Conservation (phyloP, 1,140 invertebrate genomes). For the Drosophila obscura region DNA sequence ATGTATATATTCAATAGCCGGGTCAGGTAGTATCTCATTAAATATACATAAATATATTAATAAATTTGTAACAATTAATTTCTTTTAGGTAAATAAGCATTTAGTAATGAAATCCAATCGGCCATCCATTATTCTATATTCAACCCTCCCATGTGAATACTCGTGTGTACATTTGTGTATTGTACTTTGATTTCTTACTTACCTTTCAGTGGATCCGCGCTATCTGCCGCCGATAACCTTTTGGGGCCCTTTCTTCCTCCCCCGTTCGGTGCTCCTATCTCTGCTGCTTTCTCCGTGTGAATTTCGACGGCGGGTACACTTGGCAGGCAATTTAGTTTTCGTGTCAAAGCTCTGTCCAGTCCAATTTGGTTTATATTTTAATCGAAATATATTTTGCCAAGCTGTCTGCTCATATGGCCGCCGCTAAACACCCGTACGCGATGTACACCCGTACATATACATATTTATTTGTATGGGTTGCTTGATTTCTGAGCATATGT, state of each 20-base stretch:
- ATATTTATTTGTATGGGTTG: constrained; percentile 18
- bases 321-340: constrained; percentile 69
- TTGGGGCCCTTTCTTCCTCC: constrained; percentile 33
- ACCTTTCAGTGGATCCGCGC: constrained; percentile 38
- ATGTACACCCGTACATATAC: neutral
- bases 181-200: constrained; percentile 20
- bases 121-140: no score
- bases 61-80: no score
- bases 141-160: no score
- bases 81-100: no score
- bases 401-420: constrained; percentile 65
- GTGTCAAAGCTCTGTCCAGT: constrained; percentile 74
- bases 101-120: no score
- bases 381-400: constrained; percentile 75
- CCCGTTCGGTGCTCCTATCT: constrained; percentile 29
- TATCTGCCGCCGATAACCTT: constrained; percentile 53
- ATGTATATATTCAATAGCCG: no score
- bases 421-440: constrained; percentile 35
- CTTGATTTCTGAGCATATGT: constrained; percentile 14
- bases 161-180: neutral
- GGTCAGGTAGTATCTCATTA: no score
- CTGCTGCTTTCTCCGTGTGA: constrained; percentile 20
- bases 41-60: no score
- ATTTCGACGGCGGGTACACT: constrained; percentile 46
- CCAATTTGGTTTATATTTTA: constrained; percentile 76